Percentiles rank a stretch among this genome's conserved stretches.
Evolutionary conservation across 92 coral and sea anemone genomes (phyloP).

Genomic region (Chrysogorgia sp.): DNA sequence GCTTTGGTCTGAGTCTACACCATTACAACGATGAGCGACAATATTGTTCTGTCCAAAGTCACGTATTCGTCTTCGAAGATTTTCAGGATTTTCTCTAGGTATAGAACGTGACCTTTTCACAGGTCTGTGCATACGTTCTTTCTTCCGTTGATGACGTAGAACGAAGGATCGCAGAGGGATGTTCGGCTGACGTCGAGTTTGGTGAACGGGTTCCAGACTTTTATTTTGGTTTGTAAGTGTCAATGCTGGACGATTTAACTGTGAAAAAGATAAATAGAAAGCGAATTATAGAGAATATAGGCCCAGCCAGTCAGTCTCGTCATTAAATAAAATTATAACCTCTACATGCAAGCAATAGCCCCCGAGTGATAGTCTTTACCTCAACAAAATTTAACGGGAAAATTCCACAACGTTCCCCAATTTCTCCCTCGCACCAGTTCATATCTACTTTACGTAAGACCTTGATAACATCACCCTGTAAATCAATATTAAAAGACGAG

Average conservation of each 20-base stretch:
- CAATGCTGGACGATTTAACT: slow-evolving; percentile 27
- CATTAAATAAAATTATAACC: too few relatives aligned
- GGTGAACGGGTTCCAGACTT: slow-evolving; percentile 4
- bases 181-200: slow-evolving; percentile 29
- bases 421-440: slow-evolving; percentile 97
- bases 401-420: slow-evolving; percentile 78
- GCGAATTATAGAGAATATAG: too few relatives aligned
- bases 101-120: slow-evolving; percentile 39
- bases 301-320: too few relatives aligned
- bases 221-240: slow-evolving; percentile 4
- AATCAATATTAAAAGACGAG: neutral
- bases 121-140: slow-evolving; percentile 17
- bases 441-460: slow-evolving; percentile 86
- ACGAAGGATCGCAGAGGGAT: slow-evolving; percentile 18
- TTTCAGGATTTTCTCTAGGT: slow-evolving; percentile 37
- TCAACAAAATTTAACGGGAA: slow-evolving; percentile 95
- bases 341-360: neutral
- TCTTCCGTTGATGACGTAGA: slow-evolving; percentile 21
- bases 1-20: slow-evolving; percentile 1
- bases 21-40: neutral
- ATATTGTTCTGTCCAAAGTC: slow-evolving; percentile 18
- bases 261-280: neutral
- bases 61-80: slow-evolving; percentile 34
- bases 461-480: slow-evolving; percentile 81
- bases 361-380: slow-evolving; percentile 47